These are phyloP conservation scores for Epinotia nisella DNA, from an alignment of 2,888 invertebrate species.

Conservation along the genomic window DNA sequence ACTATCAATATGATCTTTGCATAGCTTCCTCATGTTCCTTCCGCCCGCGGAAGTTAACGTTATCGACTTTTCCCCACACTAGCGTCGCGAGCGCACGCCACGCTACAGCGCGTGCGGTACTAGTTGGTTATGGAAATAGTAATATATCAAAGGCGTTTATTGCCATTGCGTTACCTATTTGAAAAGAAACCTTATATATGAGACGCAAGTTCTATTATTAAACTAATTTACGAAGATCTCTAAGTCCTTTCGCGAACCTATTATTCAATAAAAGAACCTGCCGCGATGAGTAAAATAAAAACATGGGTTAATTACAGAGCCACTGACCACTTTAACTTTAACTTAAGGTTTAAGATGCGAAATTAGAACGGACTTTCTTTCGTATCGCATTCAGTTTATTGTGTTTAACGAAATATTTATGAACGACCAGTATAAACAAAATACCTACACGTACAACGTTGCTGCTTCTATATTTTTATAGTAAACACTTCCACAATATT, in stretches of 20 bases:
- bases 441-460: too few species aligned
- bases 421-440: not conserved
- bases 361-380: slow-evolving; percentile 50
- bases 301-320: slow-evolving; percentile 75
- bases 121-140: slow-evolving; percentile 72
- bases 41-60: slow-evolving; percentile 32
- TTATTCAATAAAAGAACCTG: slow-evolving; percentile 65
- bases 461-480: too few species aligned
- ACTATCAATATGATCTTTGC: slow-evolving; percentile 5
- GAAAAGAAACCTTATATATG: not conserved
- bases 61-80: slow-evolving; percentile 63
- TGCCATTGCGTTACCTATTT: not conserved
- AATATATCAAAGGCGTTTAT: slow-evolving; percentile 26
- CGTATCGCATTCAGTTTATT: slow-evolving; percentile 14
- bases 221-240: not conserved
- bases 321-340: slow-evolving; percentile 68
- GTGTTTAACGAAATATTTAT: slow-evolving; percentile 9
- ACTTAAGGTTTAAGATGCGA: slow-evolving; percentile 60
- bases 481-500: too few species aligned
- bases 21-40: slow-evolving; percentile 37
- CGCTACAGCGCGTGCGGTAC: slow-evolving; percentile 75
- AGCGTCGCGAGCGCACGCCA: slow-evolving; percentile 63
- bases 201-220: not conserved
- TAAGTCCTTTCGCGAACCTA: not conserved
- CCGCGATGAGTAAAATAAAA: slow-evolving; percentile 75